Evolutionary conservation across 2,797 vertebrate genomes (phyloP), one percentile per base, ranked within the genome.

Genomic region (Fistularia commersonii): DNA sequence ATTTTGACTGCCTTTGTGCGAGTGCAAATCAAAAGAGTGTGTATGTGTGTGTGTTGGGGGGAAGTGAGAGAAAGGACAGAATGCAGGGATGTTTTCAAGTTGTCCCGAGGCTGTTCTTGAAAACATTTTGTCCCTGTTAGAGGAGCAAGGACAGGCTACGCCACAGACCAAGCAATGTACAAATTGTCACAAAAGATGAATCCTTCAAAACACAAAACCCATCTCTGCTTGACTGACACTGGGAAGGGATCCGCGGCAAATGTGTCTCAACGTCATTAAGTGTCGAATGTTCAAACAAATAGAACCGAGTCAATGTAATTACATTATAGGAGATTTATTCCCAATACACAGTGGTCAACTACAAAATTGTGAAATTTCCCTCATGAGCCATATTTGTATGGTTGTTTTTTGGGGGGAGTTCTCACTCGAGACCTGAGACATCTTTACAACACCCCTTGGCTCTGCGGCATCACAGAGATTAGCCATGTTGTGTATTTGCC

Each of bases 1-100:
- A 74, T 88, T 87, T 87, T 79, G 72, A 82, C 76, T 59, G 77
- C 80, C 61, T 88, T 89, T 89, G 80, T 89, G 69, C 8, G 5
- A 66, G 51, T 58, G 61, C 41, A 67, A 85, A 69, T 65, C 61
- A 79, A 79, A 82, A 74, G 69, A 73, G 23, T 23, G 23, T 23
- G 23, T 23, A 4, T 23, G 23, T 23, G 23, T 23, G 23, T 23
- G 23, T 23, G 23, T 23, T 23, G 51, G 40, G 51, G 41, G 43
- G 63, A 78, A 64, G 69, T 51, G 48, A 50, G 64, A 73, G 67
- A 72, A 64, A 68, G 34, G 59, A 56, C 8, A 65, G 57, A 69
- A 57, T 47, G 57, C 8, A 41, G 53, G 15, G 57, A 67, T 65
- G 69, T 51, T 75, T 77, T 78, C 60, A 73, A 69, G 58, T 77